These are phyloP conservation scores for Caenorhabditis sp. DNA, from an alignment of 2,888 invertebrate species.

Conservation along the genomic window DNA sequence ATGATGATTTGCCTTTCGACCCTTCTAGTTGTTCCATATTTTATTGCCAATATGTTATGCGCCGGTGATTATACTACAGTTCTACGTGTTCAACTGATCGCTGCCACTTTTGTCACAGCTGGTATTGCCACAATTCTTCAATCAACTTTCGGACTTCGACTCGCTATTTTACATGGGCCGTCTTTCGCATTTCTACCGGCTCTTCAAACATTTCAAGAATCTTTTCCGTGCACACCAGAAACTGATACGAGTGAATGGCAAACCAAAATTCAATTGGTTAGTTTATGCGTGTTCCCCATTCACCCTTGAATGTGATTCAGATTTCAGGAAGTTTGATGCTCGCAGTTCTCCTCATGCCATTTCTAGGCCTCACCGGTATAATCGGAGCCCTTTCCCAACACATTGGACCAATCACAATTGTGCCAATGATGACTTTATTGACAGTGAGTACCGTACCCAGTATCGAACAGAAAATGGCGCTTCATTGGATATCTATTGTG, in stretches of 20 bases:
- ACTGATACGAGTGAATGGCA: slow-evolving; percentile 22
- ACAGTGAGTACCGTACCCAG: slow-evolving; percentile 57
- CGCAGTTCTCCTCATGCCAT: slow-evolving; percentile 56
- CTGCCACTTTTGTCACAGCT: slow-evolving; percentile 60
- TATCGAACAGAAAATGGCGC: slow-evolving; percentile 51
- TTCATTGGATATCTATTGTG: slow-evolving; percentile 67
- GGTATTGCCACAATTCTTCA: slow-evolving; percentile 63
- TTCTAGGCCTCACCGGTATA: slow-evolving; percentile 62
- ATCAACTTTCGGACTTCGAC: slow-evolving; percentile 61
- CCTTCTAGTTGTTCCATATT: slow-evolving; percentile 59
- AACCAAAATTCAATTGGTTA: slow-evolving; percentile 26
- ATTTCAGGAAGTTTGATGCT: slow-evolving; percentile 60
- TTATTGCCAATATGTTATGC: slow-evolving; percentile 58
- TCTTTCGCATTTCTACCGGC: slow-evolving; percentile 69
- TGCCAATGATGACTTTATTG: slow-evolving; percentile 62
- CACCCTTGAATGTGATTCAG: slow-evolving; percentile 23
- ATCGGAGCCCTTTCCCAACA: slow-evolving; percentile 58
- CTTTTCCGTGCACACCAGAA: slow-evolving; percentile 21
- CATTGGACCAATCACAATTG: slow-evolving; percentile 66
- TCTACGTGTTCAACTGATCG: slow-evolving; percentile 56
- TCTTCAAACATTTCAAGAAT: slow-evolving; percentile 54
- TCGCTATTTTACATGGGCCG: slow-evolving; percentile 65
- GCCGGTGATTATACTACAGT: slow-evolving; percentile 54
- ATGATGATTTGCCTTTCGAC: slow-evolving; percentile 64
- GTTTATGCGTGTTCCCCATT: background rate